Conservation (phyloP, 2,888 invertebrate genomes). For the Asteroscopus sphinx region DNA sequence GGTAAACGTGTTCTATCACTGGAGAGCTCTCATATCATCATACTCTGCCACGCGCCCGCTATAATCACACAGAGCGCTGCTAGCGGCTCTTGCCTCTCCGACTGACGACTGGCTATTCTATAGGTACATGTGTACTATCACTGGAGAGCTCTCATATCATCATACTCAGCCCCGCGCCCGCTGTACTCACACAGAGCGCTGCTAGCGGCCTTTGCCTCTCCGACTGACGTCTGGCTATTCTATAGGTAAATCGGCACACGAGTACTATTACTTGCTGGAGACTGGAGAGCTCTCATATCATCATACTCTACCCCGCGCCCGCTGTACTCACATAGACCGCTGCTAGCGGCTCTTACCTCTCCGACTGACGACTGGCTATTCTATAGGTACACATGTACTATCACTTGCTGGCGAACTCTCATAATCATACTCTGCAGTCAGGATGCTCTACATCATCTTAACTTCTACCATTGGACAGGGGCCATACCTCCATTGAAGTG, state of each 20-base stretch:
- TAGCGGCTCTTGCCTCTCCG: slow-evolving; percentile 93
- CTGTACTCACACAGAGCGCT: slow-evolving; percentile 83
- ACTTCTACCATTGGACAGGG: too few relatives aligned
- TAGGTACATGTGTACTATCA: too few relatives aligned
- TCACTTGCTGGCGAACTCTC: too few relatives aligned
- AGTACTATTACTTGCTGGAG: too few relatives aligned
- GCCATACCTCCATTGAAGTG: too few relatives aligned
- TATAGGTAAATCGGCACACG: too few relatives aligned
- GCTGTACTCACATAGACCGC: slow-evolving; percentile 76
- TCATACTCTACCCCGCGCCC: slow-evolving; percentile 93
- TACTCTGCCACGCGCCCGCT: slow-evolving; percentile 92
- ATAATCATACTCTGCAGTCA: too few relatives aligned
- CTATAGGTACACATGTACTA: too few relatives aligned
- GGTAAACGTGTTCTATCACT: too few relatives aligned
- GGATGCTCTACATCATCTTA: too few relatives aligned
- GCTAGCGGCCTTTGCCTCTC: slow-evolving; percentile 92
- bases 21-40: slow-evolving; percentile 91
- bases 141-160: too few relatives aligned
- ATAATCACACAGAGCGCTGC: slow-evolving; percentile 84
- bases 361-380: slow-evolving; percentile 95
- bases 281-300: too few relatives aligned
- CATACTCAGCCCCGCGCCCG: slow-evolving; percentile 92
- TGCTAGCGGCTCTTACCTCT: slow-evolving; percentile 93
- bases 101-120: slow-evolving; percentile 95
- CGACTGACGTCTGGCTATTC: slow-evolving; percentile 94